A percentile compares a stretch with the other conserved stretches of the same genome.
These are phyloP conservation scores for Machimus rusticus DNA, from an alignment of 2,888 invertebrate species.

Conservation along the genomic window DNA sequence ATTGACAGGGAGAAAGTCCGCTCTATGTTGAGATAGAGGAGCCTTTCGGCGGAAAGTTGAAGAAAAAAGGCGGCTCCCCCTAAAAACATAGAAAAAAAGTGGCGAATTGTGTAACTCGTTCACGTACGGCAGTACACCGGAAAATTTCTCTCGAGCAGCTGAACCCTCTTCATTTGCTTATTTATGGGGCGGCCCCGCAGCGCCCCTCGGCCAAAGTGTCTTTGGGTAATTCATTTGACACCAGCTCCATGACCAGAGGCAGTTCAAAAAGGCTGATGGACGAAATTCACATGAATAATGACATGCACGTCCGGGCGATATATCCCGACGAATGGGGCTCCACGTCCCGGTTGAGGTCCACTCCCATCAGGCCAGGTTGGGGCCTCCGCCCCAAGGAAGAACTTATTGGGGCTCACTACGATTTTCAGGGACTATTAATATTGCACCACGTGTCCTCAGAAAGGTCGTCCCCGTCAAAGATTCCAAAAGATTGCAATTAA, in stretches of 20 bases:
- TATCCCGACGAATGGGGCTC: background rate
- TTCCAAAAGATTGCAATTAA: background rate
- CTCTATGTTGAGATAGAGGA: background rate
- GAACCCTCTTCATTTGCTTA: constrained; percentile 7
- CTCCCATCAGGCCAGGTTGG: background rate
- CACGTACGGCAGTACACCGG: constrained; percentile 8
- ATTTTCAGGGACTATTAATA: background rate
- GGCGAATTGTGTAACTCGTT: background rate
- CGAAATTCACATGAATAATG: constrained; percentile 35
- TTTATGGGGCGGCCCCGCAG: background rate
- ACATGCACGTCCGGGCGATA: constrained; percentile 12
- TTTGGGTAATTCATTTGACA: constrained; percentile 30
- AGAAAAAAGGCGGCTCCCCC: background rate
- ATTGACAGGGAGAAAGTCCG: constrained; percentile 13
- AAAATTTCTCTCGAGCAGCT: constrained; percentile 8
- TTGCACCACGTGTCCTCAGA: background rate
- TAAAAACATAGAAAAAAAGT: background rate
- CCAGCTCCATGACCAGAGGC: background rate
- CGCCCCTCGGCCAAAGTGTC: background rate
- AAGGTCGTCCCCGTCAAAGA: background rate
- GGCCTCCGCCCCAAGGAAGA: background rate
- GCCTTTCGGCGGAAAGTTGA: background rate
- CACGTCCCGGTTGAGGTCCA: background rate
- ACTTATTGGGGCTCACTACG: background rate
- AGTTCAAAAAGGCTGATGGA: constrained; percentile 12